Base-by-base conservation (phyloP, 2,888 invertebrate genomes). In the Noctua janthina region DNA sequence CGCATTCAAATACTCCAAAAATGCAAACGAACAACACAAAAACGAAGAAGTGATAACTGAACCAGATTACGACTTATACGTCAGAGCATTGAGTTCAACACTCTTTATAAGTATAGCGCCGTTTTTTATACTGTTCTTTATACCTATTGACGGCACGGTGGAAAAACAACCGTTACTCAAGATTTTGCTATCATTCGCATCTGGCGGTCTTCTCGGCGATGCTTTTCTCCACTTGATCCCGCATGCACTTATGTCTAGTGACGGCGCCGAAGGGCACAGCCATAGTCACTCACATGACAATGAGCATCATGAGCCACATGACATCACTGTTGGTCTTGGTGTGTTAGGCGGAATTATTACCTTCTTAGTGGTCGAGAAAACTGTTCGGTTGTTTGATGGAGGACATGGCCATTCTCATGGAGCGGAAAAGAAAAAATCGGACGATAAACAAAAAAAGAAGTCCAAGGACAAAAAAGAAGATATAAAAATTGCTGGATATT, bases 171-270 rank as follows among this genome's bases (percentile, higher is more conserved):
- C 99, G 1, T 96, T 99, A 64, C 96, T 99, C 13, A 99, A 99
- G 96, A 97, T 99, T 82, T 97, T 99, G 72, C 95, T 99, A 70
- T 99, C 99, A 29, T 99, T 99, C 95, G 99, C 99, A 0, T 99
- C 99, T 2, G 99, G 99, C 68, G 99, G 99, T 70, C 97, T 99
- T 23, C 97, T 99, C 0, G 99, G 99, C 13, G 99, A 99, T 97
- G 99, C 99, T 0, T 99, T 99, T 95, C 97, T 99, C 11, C 99
- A 99, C 96, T 97, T 99, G 86, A 99, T 99, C 92, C 99, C 99
- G 1, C 99, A 99, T 95, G 99, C 99, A 71, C 97, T 98, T 51
- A 92, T 93, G 79, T 93, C 95, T 5, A 91, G 89, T 80, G 88
- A 87, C n/a, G 91, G 87, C 46, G 87, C 80, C 15, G 97, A 97